phyloP scores from a whole-genome alignment of 1,140 invertebrate genomes.

The Drosophila kohkoa region DNA sequence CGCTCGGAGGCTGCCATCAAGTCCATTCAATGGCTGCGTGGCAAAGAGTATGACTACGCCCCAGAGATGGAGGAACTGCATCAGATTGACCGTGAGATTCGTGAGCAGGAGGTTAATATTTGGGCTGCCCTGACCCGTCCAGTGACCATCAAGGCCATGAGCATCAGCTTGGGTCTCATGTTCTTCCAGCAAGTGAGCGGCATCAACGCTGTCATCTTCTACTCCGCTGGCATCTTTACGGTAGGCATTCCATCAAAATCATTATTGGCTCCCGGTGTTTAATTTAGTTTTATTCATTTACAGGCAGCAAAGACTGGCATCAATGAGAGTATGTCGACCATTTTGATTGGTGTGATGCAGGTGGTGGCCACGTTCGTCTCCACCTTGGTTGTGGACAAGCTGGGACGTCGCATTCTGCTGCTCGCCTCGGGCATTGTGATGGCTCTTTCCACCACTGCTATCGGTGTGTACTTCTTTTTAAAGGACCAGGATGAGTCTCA shows the following conservation, averaged over 20 bases:
- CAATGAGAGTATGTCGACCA: constrained; percentile 86
- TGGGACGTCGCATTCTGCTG: constrained; percentile 90
- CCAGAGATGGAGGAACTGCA: constrained; percentile 87
- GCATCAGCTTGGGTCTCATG: constrained; percentile 92
- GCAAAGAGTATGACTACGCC: constrained; percentile 88
- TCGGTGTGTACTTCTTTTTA: constrained; percentile 89
- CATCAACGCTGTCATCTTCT: constrained; percentile 95
- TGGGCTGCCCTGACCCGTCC: constrained; percentile 86
- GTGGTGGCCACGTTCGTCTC: constrained; percentile 90
- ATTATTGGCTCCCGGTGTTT: too few species aligned
- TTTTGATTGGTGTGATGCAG: constrained; percentile 92
- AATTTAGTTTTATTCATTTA: background rate
- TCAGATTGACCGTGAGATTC: constrained; percentile 86
- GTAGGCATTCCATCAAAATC: constrained; percentile 40
- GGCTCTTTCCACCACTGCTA: constrained; percentile 87
- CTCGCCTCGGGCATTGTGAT: constrained; percentile 88
- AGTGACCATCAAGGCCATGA: constrained; percentile 88
- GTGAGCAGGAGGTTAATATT: constrained; percentile 86
- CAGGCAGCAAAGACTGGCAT: constrained; percentile 87
- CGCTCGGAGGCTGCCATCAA: constrained; percentile 88
- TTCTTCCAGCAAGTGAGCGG: constrained; percentile 94
- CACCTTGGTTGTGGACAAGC: constrained; percentile 90
- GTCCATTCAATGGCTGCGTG: constrained; percentile 88
- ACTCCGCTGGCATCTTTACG: constrained; percentile 90
- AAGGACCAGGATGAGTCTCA: constrained; percentile 85